Evolutionary conservation across 2,888 invertebrate genomes (phyloP), one percentile per base, ranked within the genome.

Genomic region (Orthonevra nobilis): DNA sequence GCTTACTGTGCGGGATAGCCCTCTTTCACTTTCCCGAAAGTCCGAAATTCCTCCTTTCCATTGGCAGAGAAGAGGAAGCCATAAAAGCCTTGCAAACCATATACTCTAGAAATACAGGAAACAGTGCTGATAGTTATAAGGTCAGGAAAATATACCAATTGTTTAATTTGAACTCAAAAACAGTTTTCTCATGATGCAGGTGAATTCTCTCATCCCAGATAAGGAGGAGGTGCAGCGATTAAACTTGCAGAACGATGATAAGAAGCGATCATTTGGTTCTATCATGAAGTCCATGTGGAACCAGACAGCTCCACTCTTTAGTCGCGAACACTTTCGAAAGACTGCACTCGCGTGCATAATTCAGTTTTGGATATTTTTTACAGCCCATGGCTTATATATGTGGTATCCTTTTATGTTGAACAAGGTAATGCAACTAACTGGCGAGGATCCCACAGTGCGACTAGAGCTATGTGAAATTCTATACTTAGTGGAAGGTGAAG

Each of bases 361-460:
- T 38, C 86, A 87, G 81, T 87, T 87, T 82, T 84, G 83, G 6
- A 85, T 85, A 50, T 86, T 84, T 79, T 83, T 84, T 48, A 84
- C 85, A 20, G 85, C 84, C 2, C 85, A 86, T 46, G 86, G 86
- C 0, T 82, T 88, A 12, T 85, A 86, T 23, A 85, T 88, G 84
- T 88, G 86, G 86, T 86, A 87, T 63, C 87, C 87, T 0, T 86
- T 85, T 36, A 86, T 88, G 10, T 82, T 87, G 0, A 86, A 87
- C 70, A 84, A 83, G 10, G 81, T 85, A 7, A 84, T 84, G 60
- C 82, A 85, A 34, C 87, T 83, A 66, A 82, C 82, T 1, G 81
- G 81, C 12, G 28, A 69, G 7, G 79, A 84, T 68, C 82, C 85
- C 1, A 72, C 68, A 5, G 60, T 81, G 17, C 52, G 81, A 0